These are phyloP conservation scores for Stigmatopora argus DNA, from an alignment of 2,113 vertebrate genomes.

Conservation along the genomic window DNA sequence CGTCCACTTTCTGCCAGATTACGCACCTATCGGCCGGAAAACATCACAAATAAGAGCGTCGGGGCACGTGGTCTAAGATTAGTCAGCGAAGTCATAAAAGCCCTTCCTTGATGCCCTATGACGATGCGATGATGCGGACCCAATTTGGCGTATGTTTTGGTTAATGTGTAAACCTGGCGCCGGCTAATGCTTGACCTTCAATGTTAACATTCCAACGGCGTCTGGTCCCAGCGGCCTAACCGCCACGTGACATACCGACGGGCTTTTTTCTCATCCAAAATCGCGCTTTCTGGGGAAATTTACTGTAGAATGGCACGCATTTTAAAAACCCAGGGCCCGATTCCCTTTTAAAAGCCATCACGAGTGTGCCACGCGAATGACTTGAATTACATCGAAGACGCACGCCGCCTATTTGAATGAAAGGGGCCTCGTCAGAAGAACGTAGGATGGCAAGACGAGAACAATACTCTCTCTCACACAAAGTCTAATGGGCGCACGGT, in stretches of 20 bases:
- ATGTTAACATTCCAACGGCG: conserved; percentile 31
- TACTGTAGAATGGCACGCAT: no score
- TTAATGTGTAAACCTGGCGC: conserved; percentile 49
- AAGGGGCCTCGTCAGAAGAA: not conserved
- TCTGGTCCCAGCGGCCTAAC: not conserved
- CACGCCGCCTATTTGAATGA: not conserved
- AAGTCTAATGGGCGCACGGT: no score
- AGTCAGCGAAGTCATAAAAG: conserved; percentile 32
- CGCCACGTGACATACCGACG: not conserved
- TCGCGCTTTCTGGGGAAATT: no score
- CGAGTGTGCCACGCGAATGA: conserved; percentile 50
- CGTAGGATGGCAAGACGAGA: not conserved
- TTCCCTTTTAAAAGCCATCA: conserved; percentile 39
- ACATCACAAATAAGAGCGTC: conserved; percentile 7
- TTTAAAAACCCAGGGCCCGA: no score
- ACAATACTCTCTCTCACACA: not conserved
- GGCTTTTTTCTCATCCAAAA: no score
- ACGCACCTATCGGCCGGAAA: not conserved
- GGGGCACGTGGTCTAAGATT: conserved; percentile 5
- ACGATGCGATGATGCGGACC: conserved; percentile 7
- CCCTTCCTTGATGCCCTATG: conserved; percentile 17
- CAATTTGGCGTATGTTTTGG: conserved; percentile 9
- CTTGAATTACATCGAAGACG: conserved; percentile 40
- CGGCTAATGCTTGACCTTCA: not conserved
- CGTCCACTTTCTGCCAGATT: not conserved